Conservation (phyloP, 2,797 vertebrate genomes). For the Netta rufina region DNA sequence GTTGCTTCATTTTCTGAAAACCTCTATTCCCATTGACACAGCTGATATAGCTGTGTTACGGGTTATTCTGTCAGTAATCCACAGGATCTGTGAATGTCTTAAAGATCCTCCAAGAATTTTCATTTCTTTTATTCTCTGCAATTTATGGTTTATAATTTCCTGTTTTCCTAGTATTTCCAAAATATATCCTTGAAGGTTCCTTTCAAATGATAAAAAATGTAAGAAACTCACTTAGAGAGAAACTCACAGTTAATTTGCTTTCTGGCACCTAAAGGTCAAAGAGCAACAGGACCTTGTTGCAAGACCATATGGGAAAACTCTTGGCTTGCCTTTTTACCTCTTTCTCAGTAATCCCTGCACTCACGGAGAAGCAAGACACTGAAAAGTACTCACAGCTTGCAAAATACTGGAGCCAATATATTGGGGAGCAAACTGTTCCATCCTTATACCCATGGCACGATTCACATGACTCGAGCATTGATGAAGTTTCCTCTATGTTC, state of each 20-base stretch:
- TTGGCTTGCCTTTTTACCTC: neutral
- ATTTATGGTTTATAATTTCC: conserved; percentile 27
- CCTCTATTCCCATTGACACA: neutral
- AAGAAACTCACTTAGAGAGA: neutral
- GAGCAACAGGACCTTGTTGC: neutral
- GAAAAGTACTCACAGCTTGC: neutral
- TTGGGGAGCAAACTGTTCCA: neutral
- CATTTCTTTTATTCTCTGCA: neutral
- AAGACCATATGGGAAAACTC: neutral
- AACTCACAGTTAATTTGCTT: conserved; percentile 13
- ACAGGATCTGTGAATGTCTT: neutral
- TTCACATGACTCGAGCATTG: neutral
- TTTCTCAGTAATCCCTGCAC: neutral
- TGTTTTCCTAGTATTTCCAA: neutral
- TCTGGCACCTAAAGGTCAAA: conserved; percentile 13
- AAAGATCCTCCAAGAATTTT: neutral
- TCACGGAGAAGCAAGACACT: neutral
- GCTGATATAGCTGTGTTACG: neutral
- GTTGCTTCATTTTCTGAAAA: neutral
- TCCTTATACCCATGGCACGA: neutral
- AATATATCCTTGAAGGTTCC: neutral
- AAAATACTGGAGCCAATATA: neutral
- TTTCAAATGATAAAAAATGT: neutral
- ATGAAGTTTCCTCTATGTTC: neutral
- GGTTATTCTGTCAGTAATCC: neutral